Base-by-base conservation (phyloP, 1,140 invertebrate genomes). In the Anastatus disparis region DNA sequence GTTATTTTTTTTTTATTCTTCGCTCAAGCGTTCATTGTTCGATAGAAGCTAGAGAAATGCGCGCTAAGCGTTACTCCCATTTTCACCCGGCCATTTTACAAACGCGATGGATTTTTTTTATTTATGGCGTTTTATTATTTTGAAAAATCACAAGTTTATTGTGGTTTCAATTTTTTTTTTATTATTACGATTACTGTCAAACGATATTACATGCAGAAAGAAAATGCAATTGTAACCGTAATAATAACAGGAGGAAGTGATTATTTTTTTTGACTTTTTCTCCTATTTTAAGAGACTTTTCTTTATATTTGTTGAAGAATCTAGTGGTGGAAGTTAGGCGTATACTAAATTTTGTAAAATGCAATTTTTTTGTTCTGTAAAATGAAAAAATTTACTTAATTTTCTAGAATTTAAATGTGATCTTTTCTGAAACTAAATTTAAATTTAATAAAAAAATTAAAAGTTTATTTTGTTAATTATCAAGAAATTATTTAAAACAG, bases 71-170 rank as follows among this genome's bases (percentile, higher is more conserved):
- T 15, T 12, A 15, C 42, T 31, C 55, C 35, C 50, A 29, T 55
- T 65, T 55, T 67, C 31, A 31, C 64, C 46, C 20, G 64, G 64
- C 55, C 53, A 50, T 68, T 68, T 27, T n/a, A n/a, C 44, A 13
- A n/a, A 50, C 22, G 55, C 40, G 35, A 67, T 56, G 26, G 29
- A 48, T 59, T 17, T 55, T n/a, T n/a, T n/a, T n/a, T 68, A 59
- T 58, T 58, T 68, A 68, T 59, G 26, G 44, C 55, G 27, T 52
- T 67, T 63, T 53, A 56, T 66, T 66, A 56, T 35, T 35, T 62
- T 35, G 44, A 2, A 26, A n/a, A 50, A 31, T 2, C 24, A n/a
- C 44, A 31, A 31, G 22, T 10, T 42, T 15, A 3, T 38, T 56
- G n/a, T n/a, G n/a, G n/a, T n/a, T 26, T 56, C 22, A 9, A 29